Conservation (phyloP, 2,113 vertebrate genomes). For the Pao palembangensis region DNA sequence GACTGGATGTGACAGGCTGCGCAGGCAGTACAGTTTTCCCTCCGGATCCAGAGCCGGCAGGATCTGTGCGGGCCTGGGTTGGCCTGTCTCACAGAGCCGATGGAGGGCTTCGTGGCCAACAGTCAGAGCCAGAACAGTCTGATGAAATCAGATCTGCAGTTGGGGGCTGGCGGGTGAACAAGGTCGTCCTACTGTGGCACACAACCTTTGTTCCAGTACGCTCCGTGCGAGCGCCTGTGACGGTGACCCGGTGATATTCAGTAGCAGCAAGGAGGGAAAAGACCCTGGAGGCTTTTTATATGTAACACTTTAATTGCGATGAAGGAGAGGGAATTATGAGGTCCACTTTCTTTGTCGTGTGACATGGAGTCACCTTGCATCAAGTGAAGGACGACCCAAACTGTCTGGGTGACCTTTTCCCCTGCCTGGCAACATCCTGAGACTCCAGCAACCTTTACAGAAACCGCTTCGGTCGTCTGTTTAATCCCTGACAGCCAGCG, state of each 20-base stretch:
- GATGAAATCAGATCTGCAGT: background rate
- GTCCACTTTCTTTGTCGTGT: no score
- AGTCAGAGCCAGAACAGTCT: no score
- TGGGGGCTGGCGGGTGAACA: background rate
- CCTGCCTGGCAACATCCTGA: constrained; percentile 64
- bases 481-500: constrained; percentile 49
- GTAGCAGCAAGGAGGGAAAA: background rate
- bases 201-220: constrained; percentile 64
- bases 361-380: background rate
- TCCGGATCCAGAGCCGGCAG: no score
- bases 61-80: background rate
- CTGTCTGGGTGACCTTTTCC: constrained; percentile 56
- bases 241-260: constrained; percentile 40
- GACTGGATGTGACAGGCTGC: constrained; percentile 27
- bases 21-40: constrained; percentile 1
- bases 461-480: constrained; percentile 54
- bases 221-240: constrained; percentile 41
- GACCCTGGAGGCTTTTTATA: background rate
- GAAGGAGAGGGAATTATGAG: no score
- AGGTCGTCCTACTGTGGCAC: constrained; percentile 11
- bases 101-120: no score
- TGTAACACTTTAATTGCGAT: no score
- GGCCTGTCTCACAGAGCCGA: no score
- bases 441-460: constrained; percentile 52
- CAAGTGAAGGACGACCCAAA: background rate